Percentiles rank a stretch among this genome's conserved stretches.
phyloP scores from a whole-genome alignment of 2,113 vertebrate species.

The Microtus pennsylvanicus region DNA sequence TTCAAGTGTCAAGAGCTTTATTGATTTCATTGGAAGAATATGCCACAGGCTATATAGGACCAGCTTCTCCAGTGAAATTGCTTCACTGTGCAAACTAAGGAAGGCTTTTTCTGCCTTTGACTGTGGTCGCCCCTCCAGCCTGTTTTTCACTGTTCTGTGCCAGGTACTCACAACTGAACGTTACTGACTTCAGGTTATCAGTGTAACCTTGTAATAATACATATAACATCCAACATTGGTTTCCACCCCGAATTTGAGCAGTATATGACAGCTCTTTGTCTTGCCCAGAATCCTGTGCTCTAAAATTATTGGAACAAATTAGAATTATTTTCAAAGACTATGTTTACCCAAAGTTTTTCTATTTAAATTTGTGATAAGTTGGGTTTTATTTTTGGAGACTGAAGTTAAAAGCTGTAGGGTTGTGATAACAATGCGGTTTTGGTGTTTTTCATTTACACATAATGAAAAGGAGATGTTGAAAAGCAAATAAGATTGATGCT shows the following conservation, averaged over 20 bases:
- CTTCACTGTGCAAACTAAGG: not conserved
- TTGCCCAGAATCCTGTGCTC: slow-evolving; percentile 6
- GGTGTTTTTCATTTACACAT: slow-evolving; percentile 13
- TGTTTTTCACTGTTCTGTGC: not conserved
- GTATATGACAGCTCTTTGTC: slow-evolving; percentile 10
- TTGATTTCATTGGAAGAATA: slow-evolving; percentile 39
- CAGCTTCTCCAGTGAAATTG: not conserved
- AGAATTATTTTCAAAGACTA: slow-evolving; percentile 41
- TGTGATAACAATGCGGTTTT: slow-evolving; percentile 22
- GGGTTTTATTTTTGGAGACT: not conserved
- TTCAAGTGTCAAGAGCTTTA: not conserved
- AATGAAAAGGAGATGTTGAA: slow-evolving; percentile 43
- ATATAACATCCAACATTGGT: not conserved
- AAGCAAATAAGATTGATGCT: not conserved
- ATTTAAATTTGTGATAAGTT: slow-evolving; percentile 29
- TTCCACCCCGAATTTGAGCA: slow-evolving; percentile 37
- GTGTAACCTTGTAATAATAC: slow-evolving; percentile 36
- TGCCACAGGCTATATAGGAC: not conserved
- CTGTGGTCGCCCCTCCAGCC: not conserved
- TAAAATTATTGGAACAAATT: slow-evolving; percentile 20
- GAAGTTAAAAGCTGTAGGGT: not conserved
- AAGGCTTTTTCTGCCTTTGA: slow-evolving; percentile 25
- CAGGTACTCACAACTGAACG: not conserved
- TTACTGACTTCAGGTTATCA: slow-evolving; percentile 20
- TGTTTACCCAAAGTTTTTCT: slow-evolving; percentile 3